A percentile compares a stretch with the other conserved stretches of the same genome.
Conservation (phyloP, 2,113 vertebrate species). For the Menura novaehollandiae region DNA sequence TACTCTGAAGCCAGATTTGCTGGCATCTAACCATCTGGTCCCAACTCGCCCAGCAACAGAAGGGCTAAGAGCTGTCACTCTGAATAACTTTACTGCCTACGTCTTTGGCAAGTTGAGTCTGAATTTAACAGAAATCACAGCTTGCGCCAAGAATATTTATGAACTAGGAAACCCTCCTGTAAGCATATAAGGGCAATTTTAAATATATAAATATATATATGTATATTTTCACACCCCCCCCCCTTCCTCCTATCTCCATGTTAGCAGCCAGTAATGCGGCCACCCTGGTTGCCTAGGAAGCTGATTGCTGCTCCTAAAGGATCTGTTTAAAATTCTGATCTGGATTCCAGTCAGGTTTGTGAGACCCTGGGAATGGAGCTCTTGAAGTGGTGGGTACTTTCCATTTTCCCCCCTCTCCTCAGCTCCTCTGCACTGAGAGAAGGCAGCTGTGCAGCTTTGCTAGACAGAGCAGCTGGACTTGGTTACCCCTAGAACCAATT, state of each 20-base stretch:
- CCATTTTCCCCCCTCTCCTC: background rate
- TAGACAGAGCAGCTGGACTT: conserved; percentile 48
- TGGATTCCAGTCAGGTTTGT: conserved; percentile 38
- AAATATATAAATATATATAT: background rate
- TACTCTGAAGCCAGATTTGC: background rate
- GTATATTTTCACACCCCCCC: background rate
- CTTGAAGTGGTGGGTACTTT: background rate
- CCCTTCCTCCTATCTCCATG: background rate
- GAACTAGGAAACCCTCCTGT: conserved; percentile 29
- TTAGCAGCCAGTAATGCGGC: background rate
- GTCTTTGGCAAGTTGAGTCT: background rate
- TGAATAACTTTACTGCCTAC: conserved; percentile 5
- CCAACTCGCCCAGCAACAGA: background rate
- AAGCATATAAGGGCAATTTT: background rate
- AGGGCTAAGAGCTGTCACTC: conserved; percentile 27
- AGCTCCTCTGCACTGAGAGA: background rate
- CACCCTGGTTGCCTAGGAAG: conserved; percentile 62
- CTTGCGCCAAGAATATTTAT: conserved; percentile 38
- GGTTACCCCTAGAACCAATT: conserved; percentile 35
- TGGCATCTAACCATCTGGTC: background rate
- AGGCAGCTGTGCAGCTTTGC: conserved; percentile 42
- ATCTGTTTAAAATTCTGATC: conserved; percentile 48
- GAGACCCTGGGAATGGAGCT: conserved; percentile 36
- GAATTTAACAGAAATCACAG: conserved; percentile 38
- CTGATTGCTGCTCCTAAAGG: conserved; percentile 40